These are phyloP conservation scores for Metaphire vulgaris DNA, from an alignment of 1,140 invertebrate species.

Conservation along the genomic window DNA sequence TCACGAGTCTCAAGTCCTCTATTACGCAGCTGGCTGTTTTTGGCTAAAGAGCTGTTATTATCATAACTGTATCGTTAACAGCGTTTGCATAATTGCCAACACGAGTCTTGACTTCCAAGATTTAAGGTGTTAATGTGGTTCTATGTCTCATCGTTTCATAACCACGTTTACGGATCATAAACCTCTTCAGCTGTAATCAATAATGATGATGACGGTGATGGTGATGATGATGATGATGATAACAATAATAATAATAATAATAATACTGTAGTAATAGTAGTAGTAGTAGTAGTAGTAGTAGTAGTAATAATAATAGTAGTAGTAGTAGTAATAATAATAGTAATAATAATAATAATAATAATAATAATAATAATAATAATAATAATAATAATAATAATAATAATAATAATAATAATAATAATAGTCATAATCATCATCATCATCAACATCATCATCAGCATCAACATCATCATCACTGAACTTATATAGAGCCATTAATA, in stretches of 20 bases:
- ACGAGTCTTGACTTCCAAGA: too few relatives aligned
- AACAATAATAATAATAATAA: slow-evolving; percentile 1
- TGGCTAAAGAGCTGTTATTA: too few relatives aligned
- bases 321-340: neutral
- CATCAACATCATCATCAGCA: neutral
- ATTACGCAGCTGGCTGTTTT: too few relatives aligned
- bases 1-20: too few relatives aligned
- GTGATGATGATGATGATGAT: neutral
- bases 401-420: neutral
- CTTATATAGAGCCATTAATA: neutral
- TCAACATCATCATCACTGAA: neutral
- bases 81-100: too few relatives aligned
- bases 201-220: neutral
- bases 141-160: too few relatives aligned
- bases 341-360: slow-evolving; percentile 1
- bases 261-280: neutral
- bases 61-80: too few relatives aligned
- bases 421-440: neutral
- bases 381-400: slow-evolving; percentile 4
- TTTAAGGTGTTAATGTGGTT: too few relatives aligned
- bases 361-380: neutral
- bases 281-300: neutral
- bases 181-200: neutral
- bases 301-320: neutral
- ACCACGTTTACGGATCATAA: too few relatives aligned